These are phyloP conservation scores for Phrynosoma platyrhinos DNA, from an alignment of 2,113 vertebrate species.

Conservation along the genomic window DNA sequence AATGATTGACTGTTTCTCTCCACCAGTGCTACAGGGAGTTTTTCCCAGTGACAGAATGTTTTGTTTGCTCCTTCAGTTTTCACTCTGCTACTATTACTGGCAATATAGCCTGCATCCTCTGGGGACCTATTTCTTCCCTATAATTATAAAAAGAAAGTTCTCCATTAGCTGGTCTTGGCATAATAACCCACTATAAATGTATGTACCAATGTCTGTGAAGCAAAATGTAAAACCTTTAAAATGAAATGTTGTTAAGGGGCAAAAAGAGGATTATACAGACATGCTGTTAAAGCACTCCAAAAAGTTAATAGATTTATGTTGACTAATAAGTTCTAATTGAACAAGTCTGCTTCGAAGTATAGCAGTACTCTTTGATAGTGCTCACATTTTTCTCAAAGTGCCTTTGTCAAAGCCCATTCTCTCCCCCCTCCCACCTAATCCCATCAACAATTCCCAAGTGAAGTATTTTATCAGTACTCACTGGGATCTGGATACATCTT, in stretches of 20 bases:
- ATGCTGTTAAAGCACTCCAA: slow-evolving; percentile 53
- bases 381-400: slow-evolving; percentile 39
- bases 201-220: slow-evolving; percentile 35
- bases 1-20: slow-evolving; percentile 8
- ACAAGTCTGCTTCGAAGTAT: slow-evolving; percentile 55
- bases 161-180: slow-evolving; percentile 17
- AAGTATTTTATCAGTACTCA: slow-evolving; percentile 69
- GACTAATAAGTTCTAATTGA: slow-evolving; percentile 68
- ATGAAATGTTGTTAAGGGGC: slow-evolving; percentile 28
- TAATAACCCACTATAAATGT: slow-evolving; percentile 22
- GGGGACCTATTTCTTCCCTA: slow-evolving; percentile 27
- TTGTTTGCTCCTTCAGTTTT: not conserved
- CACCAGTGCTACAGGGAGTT: slow-evolving; percentile 7
- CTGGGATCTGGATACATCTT: slow-evolving; percentile 65
- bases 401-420: slow-evolving; percentile 54
- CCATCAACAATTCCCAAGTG: slow-evolving; percentile 70
- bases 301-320: slow-evolving; percentile 66
- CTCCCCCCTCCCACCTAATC: slow-evolving; percentile 61
- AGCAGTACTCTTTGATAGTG: slow-evolving; percentile 55
- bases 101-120: slow-evolving; percentile 7
- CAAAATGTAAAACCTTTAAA: slow-evolving; percentile 30
- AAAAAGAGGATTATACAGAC: not conserved
- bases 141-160: slow-evolving; percentile 20
- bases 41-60: slow-evolving; percentile 8
- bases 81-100: not conserved